phyloP scores from a whole-genome alignment of 2,113 vertebrate genomes.

The Gopherus flavomarginatus region DNA sequence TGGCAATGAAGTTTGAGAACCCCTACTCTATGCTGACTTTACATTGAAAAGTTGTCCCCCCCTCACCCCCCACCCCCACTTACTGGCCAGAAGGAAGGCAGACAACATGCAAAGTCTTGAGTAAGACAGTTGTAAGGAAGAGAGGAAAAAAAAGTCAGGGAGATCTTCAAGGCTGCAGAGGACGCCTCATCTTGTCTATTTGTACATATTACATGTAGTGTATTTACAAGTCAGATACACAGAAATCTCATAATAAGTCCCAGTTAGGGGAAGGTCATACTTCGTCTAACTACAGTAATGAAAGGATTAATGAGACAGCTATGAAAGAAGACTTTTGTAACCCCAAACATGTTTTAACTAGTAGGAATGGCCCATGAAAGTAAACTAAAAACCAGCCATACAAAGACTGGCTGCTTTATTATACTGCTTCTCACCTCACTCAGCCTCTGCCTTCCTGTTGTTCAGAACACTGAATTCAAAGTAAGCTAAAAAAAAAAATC shows the following conservation, averaged over 20 bases:
- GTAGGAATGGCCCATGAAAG: not conserved
- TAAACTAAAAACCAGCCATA: not conserved
- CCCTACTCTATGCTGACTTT: not conserved
- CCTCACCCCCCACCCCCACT: no score
- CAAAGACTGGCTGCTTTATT: not conserved
- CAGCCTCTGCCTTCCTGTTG: not conserved
- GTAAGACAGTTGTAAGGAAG: not conserved
- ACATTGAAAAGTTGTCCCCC: not conserved
- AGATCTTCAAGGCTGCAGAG: rapidly evolving
- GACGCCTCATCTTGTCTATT: rapidly evolving
- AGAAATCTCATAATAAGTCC: not conserved
- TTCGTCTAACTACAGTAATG: not conserved
- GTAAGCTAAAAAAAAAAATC: not conserved
- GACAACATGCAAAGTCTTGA: not conserved
- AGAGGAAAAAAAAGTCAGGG: not conserved
- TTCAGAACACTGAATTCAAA: not conserved
- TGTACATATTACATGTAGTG: not conserved
- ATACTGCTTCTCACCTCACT: not conserved
- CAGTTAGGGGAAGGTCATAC: not conserved
- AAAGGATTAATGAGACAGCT: not conserved
- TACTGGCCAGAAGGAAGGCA: not conserved
- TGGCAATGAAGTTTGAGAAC: no score
- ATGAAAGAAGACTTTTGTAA: not conserved
- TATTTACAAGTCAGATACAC: not conserved
- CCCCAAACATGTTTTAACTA: not conserved